Percentiles rank a stretch among this genome's conserved stretches.
These are phyloP conservation scores for Gopherus evgoodei DNA, from an alignment of 2,113 vertebrate genomes.

Conservation along the genomic window DNA sequence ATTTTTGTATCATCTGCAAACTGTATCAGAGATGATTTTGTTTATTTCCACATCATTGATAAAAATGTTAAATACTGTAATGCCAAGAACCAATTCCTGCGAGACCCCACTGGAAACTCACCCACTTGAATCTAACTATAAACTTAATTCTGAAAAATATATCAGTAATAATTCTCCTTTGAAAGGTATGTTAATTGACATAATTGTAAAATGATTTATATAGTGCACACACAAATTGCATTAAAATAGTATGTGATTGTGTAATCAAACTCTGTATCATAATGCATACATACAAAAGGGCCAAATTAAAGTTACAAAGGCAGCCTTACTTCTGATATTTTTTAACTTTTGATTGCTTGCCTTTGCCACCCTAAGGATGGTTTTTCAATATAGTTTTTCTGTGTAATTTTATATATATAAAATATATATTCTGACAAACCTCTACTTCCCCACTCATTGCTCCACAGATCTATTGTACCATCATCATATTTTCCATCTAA, in stretches of 20 bases:
- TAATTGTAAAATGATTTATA: conserved; percentile 22
- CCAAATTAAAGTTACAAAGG: conserved; percentile 17
- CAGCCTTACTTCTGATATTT: conserved; percentile 20
- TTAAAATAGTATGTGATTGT: no score
- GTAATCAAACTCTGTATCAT: no score
- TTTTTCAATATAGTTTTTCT: no score
- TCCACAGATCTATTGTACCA: conserved; percentile 22
- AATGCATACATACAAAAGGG: background rate
- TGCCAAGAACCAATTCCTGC: no score
- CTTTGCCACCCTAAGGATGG: background rate
- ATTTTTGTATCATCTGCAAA: no score
- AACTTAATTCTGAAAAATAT: conserved; percentile 15
- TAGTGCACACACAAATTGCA: no score
- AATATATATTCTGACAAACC: background rate
- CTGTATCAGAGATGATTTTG: no score
- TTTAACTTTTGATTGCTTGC: conserved; percentile 5
- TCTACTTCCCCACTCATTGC: conserved; percentile 23
- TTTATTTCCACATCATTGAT: no score
- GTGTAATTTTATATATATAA: no score
- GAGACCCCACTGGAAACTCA: no score
- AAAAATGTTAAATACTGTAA: no score
- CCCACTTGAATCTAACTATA: background rate
- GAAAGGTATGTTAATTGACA: background rate
- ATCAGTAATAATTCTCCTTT: conserved; percentile 15
- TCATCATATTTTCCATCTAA: conserved; percentile 34